Base-by-base conservation (phyloP, 2,797 vertebrate species). In the Alca torda region DNA sequence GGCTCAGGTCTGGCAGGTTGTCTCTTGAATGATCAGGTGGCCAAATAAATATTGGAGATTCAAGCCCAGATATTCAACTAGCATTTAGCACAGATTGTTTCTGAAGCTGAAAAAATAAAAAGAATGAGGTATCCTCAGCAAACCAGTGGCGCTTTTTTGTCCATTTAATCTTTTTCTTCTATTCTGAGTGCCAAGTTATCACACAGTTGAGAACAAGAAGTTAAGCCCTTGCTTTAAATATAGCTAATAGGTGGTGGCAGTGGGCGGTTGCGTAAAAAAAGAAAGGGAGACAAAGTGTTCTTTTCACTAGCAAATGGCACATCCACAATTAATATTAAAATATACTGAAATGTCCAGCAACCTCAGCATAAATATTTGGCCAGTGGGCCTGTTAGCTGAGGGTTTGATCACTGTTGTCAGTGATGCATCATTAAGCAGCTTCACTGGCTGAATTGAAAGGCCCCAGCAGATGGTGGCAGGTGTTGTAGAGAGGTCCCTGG, bases 311-410 rank as follows among this genome's bases (percentile, higher is more conserved):
- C 25, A 65, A 56, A 65, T n/a, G 18, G 43, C 20, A 45, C 16
- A 6, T 17, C 18, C 45, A 41, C 25, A 41, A 8, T 20, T 43
- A 50, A 13, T 56, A 35, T 11, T 16, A 46, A 81, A 57, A 63
- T 24, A 14, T 25, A 70, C 28, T 59, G 59, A 59, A 65, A 50
- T 18, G 20, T 20, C 14, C 51, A 46, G 19, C 23, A 26, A 35
- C 18, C 39, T 59, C n/a, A 51, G 64, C 25, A 43, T 30, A 57
- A 51, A 13, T 24, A 51, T 13, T 15, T 59, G 64, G 16, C 20
- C 30, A 10, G 0, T 1, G 13, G 26, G 31, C 19, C 17, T 18
- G 7, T 3, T 21, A 45, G 21, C 16, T 54, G 37, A 53, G 16
- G 11, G 5, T 31, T 20, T 28, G 46, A 7, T 6, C 0, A 2